These are phyloP conservation scores for Rhineura floridana DNA, from an alignment of 2,113 vertebrate species.

Conservation along the genomic window DNA sequence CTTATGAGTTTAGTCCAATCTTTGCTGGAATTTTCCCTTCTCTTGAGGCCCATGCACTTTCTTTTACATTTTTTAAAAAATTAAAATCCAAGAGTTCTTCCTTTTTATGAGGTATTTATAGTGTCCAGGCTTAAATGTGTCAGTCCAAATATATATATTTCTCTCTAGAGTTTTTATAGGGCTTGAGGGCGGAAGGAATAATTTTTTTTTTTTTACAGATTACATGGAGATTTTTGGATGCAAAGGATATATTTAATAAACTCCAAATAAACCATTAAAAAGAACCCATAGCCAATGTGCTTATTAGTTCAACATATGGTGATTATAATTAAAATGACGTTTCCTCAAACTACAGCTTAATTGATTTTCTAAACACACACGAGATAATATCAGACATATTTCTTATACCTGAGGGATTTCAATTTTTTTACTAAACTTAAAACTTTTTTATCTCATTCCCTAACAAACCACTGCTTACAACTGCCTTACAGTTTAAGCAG, in stretches of 20 bases:
- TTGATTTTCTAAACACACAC: neutral
- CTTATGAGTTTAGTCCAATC: conserved; percentile 22
- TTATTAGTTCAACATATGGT: conserved; percentile 6
- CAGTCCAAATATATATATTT: conserved; percentile 19
- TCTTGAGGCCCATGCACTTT: conserved; percentile 17
- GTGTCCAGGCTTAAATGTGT: conserved; percentile 1
- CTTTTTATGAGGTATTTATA: conserved; percentile 22
- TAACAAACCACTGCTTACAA: neutral
- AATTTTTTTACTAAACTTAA: neutral
- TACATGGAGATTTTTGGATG: conserved; percentile 6
- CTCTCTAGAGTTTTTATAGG: conserved; percentile 21
- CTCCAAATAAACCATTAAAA: conserved; percentile 16
- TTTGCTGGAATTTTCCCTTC: conserved; percentile 9
- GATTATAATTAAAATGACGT: conserved; percentile 6
- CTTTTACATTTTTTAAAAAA: conserved; percentile 13
- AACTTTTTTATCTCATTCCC: neutral
- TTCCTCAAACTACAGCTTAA: neutral
- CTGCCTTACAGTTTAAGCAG: neutral
- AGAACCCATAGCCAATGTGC: neutral
- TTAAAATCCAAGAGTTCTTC: conserved; percentile 10
- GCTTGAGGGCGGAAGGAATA: neutral
- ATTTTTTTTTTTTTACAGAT: conserved; percentile 10
- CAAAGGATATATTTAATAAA: conserved; percentile 15
- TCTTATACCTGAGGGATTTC: neutral
- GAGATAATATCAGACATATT: neutral